Conservation (phyloP, 2,888 invertebrate species). For the Scaptomyza polygonia region DNA sequence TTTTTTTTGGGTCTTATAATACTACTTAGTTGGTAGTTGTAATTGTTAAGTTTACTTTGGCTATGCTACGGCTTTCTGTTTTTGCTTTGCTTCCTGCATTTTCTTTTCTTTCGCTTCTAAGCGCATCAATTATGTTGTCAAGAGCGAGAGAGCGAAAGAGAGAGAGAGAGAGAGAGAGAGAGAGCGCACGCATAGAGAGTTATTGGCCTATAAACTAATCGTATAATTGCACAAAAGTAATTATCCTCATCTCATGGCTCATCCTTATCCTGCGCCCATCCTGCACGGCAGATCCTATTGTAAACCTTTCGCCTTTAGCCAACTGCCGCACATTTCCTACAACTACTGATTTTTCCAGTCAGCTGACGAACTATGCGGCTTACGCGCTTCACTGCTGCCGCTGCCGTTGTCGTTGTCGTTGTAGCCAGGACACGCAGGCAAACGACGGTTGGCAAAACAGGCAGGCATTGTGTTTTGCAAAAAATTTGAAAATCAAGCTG, state of each 20-base stretch:
- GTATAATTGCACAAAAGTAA: constrained; percentile 79
- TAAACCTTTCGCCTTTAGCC: constrained; percentile 40
- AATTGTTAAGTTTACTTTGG: background rate
- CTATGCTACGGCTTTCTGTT: background rate
- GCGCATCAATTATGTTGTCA: constrained; percentile 64
- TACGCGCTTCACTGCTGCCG: constrained; percentile 65
- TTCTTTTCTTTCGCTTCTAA: constrained; percentile 19
- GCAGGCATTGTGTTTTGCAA: constrained; percentile 50
- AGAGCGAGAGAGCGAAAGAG: background rate
- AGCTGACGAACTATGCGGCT: constrained; percentile 77
- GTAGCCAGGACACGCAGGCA: constrained; percentile 28
- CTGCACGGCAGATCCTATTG: constrained; percentile 43
- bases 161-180: constrained; percentile 1
- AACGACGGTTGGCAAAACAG: constrained; percentile 15
- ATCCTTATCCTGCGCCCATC: constrained; percentile 43
- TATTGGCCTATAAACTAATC: constrained; percentile 82
- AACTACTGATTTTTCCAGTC: constrained; percentile 71
- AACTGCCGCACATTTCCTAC: constrained; percentile 37
- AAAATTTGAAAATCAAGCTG: constrained; percentile 74
- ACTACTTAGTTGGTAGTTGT: background rate
- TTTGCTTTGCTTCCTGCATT: constrained; percentile 10
- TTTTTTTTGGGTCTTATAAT: constrained; percentile 12
- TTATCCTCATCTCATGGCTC: constrained; percentile 55
- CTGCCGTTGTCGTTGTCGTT: constrained; percentile 29
- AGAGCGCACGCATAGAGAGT: constrained; percentile 60